A percentile compares a stretch with the other conserved stretches of the same genome.
phyloP scores from a whole-genome alignment of 2,113 vertebrate genomes.

The cat (Felis catus) region F.catus_Fca126_mat1.0 CM031412.1:235464501-235465000 shows the following conservation, averaged over 20 bases:
- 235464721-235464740: too few species aligned
- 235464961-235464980: rapidly evolving
- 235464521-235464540: too few species aligned
- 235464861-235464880: background rate
- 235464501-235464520: too few species aligned
- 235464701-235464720: background rate
- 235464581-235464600: too few species aligned
- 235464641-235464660: background rate
- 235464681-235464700: background rate
- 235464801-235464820: rapidly evolving
- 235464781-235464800: rapidly evolving
- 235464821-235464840: background rate
- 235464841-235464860: background rate
- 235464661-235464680: background rate
- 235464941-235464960: rapidly evolving
- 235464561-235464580: too few species aligned
- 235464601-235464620: background rate
- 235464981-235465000: rapidly evolving
- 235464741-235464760: rapidly evolving
- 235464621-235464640: background rate
- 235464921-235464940: too few species aligned
- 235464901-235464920: background rate
- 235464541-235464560: too few species aligned
- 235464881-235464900: background rate
- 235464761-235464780: rapidly evolving